Conservation (phyloP, 2,888 invertebrate species). For the Sinohyriopsis cumingii region DNA sequence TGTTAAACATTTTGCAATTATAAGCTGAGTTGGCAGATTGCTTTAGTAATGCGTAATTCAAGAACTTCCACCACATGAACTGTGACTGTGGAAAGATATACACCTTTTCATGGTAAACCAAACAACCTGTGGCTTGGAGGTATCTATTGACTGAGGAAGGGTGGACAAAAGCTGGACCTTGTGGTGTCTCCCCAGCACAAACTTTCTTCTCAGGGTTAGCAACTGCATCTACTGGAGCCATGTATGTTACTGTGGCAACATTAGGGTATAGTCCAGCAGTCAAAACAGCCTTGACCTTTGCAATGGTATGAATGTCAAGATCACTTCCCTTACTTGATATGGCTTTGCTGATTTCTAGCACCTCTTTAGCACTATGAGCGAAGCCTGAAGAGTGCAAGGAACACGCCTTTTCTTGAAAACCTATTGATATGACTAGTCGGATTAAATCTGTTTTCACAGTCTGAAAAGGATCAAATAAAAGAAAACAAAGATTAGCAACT, state of each 20-base stretch:
- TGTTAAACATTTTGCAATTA: too few species aligned
- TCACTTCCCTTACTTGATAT: slow-evolving; percentile 25
- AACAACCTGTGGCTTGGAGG: slow-evolving; percentile 59
- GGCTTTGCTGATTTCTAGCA: slow-evolving; percentile 48
- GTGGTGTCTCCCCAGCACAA: slow-evolving; percentile 61
- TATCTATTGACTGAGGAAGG: slow-evolving; percentile 66
- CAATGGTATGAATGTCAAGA: slow-evolving; percentile 45
- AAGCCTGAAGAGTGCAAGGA: neutral
- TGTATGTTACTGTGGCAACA: slow-evolving; percentile 73
- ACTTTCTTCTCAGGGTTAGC: slow-evolving; percentile 47
- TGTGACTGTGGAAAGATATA: neutral
- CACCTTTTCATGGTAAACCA: slow-evolving; percentile 69
- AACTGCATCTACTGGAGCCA: slow-evolving; percentile 53
- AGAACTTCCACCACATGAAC: neutral
- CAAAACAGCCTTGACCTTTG: slow-evolving; percentile 79
- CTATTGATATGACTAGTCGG: slow-evolving; percentile 58
- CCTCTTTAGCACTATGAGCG: slow-evolving; percentile 26
- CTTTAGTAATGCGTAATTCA: too few species aligned
- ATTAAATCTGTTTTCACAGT: slow-evolving; percentile 64
- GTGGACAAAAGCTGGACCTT: slow-evolving; percentile 62
- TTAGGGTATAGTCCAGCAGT: slow-evolving; percentile 93
- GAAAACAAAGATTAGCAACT: neutral
- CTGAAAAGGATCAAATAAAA: slow-evolving; percentile 41
- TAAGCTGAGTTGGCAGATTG: too few species aligned
- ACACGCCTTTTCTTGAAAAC: slow-evolving; percentile 32